Percentiles rank a stretch among this genome's conserved stretches.
These are phyloP conservation scores for Coelopa frigida DNA, from an alignment of 1,140 invertebrate species.

Conservation along the genomic window DNA sequence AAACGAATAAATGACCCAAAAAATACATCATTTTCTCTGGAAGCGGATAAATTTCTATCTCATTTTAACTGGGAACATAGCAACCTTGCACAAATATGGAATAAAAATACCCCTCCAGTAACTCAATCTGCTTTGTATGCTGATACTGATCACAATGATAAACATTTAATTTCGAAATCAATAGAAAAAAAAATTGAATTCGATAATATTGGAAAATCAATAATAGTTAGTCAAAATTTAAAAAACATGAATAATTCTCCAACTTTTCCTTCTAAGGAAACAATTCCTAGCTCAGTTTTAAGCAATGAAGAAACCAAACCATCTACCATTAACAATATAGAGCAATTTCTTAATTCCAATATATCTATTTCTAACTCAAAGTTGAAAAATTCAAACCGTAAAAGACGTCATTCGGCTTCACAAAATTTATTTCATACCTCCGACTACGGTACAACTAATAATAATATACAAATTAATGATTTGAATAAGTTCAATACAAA, in stretches of 20 bases:
- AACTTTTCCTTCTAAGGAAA: too few relatives aligned
- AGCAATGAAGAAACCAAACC: too few relatives aligned
- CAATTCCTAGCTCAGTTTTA: too few relatives aligned
- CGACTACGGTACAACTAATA: constrained; percentile 8
- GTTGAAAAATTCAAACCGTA: too few relatives aligned
- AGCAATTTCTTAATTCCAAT: constrained; percentile 9
- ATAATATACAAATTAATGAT: constrained; percentile 11
- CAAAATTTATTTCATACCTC: constrained; percentile 17
- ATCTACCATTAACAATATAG: neutral
- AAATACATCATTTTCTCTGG: neutral
- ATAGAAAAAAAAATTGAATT: neutral
- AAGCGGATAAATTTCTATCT: constrained; percentile 2
- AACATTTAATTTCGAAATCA: too few relatives aligned
- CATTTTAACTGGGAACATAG: constrained; percentile 18
- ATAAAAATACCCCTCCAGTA: neutral
- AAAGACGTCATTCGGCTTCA: constrained; percentile 22
- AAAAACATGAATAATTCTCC: constrained; percentile 8
- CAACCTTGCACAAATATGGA: constrained; percentile 21
- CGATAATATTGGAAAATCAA: neutral
- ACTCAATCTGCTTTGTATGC: neutral
- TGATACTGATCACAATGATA: too few relatives aligned
- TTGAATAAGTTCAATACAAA: constrained; percentile 12
- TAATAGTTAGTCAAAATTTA: neutral
- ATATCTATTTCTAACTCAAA: too few relatives aligned
- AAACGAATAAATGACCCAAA: neutral